Conservation (phyloP, 2,113 vertebrate species). For the Alligator sinensis region DNA sequence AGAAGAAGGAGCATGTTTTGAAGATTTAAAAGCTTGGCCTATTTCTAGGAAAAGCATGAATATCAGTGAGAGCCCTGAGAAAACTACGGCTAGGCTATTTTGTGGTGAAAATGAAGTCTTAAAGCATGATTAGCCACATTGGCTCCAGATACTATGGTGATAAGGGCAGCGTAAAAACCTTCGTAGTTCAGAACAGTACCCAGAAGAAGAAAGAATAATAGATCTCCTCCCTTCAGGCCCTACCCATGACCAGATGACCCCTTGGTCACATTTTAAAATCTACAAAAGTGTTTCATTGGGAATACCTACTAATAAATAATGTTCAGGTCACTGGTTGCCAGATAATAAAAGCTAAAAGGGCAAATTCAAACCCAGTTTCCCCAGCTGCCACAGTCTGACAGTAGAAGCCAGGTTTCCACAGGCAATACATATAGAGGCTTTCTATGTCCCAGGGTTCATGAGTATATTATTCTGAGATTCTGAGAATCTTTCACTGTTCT, state of each 20-base stretch:
- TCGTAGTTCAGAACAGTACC: background rate
- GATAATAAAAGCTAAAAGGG: background rate
- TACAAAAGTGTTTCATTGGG: background rate
- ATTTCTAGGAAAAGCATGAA: background rate
- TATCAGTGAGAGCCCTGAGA: background rate
- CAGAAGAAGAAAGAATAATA: background rate
- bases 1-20: background rate
- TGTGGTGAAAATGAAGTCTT: background rate
- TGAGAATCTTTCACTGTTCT: background rate
- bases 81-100: background rate
- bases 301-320: background rate
- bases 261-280: background rate
- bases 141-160: background rate
- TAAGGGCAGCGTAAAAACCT: background rate
- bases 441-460: too few species aligned
- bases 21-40: background rate
- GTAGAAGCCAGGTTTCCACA: background rate
- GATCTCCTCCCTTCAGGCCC: too few species aligned
- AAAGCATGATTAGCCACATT: background rate
- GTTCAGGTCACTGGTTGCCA: background rate
- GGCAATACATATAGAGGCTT: background rate
- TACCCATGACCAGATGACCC: background rate
- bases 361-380: background rate
- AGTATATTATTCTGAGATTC: too few species aligned
- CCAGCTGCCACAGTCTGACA: background rate